Percentiles rank a stretch among this genome's conserved stretches.
Conservation (phyloP, 2,888 invertebrate genomes). For the Meliscaeva auricollis region DNA sequence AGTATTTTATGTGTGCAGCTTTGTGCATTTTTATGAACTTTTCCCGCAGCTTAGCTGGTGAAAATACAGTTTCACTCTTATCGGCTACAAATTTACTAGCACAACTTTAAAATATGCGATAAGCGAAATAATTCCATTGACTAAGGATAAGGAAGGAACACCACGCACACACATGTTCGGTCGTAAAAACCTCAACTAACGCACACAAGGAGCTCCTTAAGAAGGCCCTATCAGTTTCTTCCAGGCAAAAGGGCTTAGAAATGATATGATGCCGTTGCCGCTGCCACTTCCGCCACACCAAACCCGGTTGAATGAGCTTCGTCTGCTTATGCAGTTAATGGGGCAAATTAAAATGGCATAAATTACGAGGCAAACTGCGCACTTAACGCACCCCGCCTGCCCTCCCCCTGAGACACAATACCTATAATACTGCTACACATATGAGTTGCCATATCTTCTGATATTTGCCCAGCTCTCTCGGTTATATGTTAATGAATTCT, state of each 20-base stretch:
- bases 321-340: conserved; percentile 69
- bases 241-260: conserved; percentile 45
- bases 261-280: conserved; percentile 29
- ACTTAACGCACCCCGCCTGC: conserved; percentile 54
- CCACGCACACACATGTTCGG: conserved; percentile 5
- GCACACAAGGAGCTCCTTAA: conserved; percentile 46
- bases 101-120: conserved; percentile 55
- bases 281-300: not conserved
- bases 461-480: conserved; percentile 14
- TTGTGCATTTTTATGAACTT: conserved; percentile 8
- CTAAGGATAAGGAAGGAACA: conserved; percentile 11
- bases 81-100: not conserved
- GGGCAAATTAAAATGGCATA: conserved; percentile 73
- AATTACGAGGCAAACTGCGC: conserved; percentile 68
- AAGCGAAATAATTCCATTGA: conserved; percentile 52
- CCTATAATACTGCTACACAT: not conserved
- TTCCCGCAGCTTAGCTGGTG: not conserved
- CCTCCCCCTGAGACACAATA: conserved; percentile 17
- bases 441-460: not conserved
- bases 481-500: conserved; percentile 64
- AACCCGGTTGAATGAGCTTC: conserved; percentile 33
- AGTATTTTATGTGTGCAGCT: not conserved
- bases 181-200: conserved; percentile 26
- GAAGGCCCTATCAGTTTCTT: conserved; percentile 66
- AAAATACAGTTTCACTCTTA: conserved; percentile 12